Evolutionary conservation across 2,113 vertebrate genomes (phyloP).

Genomic region (Aix galericulata): DNA sequence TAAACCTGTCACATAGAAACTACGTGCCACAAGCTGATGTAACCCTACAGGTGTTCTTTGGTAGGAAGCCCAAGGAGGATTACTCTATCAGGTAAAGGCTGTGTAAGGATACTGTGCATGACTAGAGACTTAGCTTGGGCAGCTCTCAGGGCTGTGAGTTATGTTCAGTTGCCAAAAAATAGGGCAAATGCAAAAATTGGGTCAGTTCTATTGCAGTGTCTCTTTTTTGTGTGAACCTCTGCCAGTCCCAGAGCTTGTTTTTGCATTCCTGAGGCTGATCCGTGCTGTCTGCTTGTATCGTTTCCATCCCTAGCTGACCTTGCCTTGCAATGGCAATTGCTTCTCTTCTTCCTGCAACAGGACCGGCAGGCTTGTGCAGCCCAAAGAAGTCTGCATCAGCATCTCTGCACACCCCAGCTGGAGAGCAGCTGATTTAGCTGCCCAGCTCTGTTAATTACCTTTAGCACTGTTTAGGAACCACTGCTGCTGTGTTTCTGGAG

Average conservation of each 20-base stretch:
- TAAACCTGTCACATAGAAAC: background rate
- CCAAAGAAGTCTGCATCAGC: accelerated
- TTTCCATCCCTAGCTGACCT: background rate
- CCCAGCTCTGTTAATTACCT: background rate
- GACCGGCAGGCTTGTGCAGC: background rate
- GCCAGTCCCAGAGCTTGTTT: background rate
- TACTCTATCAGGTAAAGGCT: background rate
- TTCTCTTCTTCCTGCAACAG: background rate
- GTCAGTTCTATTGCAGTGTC: background rate
- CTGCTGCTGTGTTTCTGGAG: background rate
- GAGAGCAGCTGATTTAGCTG: background rate
- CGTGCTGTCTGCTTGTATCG: accelerated
- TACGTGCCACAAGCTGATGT: background rate
- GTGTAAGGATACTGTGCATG: background rate
- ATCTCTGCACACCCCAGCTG: accelerated
- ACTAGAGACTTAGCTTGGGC: background rate
- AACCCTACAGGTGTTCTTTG: background rate
- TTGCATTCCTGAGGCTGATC: background rate
- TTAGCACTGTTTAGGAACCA: background rate
- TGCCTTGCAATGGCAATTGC: accelerated
- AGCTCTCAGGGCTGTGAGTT: background rate
- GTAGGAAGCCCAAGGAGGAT: background rate
- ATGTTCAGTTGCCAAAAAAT: background rate
- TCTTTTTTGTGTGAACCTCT: conserved; percentile 11
- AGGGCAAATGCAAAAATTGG: background rate